Evolutionary conservation across 2,113 vertebrate genomes (phyloP).

Genomic region (Saimiri boliviensis): DNA sequence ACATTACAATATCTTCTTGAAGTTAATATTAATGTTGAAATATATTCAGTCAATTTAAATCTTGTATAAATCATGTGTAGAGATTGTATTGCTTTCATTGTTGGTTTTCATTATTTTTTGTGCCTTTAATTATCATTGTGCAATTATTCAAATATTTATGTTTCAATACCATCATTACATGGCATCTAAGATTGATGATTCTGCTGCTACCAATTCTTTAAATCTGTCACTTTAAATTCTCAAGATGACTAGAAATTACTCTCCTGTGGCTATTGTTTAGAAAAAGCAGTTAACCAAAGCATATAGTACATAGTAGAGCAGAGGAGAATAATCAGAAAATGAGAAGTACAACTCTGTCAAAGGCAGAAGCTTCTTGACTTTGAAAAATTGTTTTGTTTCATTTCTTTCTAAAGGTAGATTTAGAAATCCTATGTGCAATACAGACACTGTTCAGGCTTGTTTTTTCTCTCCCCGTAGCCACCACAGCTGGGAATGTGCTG

Average conservation of each 20-base stretch:
- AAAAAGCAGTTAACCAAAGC: slow-evolving; percentile 16
- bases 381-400: neutral
- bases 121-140: neutral
- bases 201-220: slow-evolving; percentile 22
- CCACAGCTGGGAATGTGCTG: too few species aligned
- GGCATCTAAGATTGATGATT: slow-evolving; percentile 29
- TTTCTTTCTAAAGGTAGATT: neutral
- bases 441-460: neutral
- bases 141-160: neutral
- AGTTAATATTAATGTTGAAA: neutral
- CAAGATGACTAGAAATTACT: slow-evolving; percentile 53
- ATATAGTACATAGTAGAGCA: neutral
- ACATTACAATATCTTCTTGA: neutral
- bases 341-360: neutral
- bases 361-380: neutral
- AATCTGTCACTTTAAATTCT: slow-evolving; percentile 40
- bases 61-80: neutral
- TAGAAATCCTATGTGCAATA: neutral
- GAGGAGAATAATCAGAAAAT: neutral
- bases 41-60: neutral
- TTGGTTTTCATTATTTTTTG: neutral
- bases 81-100: neutral
- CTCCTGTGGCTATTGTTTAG: slow-evolving; percentile 21
- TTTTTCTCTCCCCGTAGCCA: too few species aligned
- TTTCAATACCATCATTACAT: neutral